Conservation (phyloP, 2,113 vertebrate genomes). For the Casuarius casuarius region DNA sequence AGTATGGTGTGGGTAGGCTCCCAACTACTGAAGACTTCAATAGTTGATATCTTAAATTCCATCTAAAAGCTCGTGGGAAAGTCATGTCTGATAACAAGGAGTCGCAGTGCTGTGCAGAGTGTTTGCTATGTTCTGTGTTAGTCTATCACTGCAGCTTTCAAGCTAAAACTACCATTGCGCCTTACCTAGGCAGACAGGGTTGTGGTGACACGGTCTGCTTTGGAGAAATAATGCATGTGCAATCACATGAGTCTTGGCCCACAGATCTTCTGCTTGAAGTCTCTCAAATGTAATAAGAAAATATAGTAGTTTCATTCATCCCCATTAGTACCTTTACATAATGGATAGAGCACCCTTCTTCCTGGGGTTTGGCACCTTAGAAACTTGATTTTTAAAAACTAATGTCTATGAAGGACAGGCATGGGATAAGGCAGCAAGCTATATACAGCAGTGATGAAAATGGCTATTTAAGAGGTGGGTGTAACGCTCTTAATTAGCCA, state of each 20-base stretch:
- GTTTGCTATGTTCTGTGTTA: not conserved
- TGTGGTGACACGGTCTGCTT: not conserved
- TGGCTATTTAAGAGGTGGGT: constrained; percentile 9
- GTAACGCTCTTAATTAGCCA: constrained; percentile 33
- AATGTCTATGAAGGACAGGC: not conserved
- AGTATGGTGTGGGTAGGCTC: not conserved
- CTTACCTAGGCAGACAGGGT: fast-evolving
- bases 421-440: not conserved
- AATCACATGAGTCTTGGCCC: fast-evolving
- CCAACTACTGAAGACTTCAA: fast-evolving
- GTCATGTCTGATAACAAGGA: not conserved
- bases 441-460: not conserved
- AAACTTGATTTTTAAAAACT: not conserved
- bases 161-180: fast-evolving
- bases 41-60: not conserved
- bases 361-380: fast-evolving
- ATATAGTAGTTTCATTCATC: fast-evolving
- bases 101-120: not conserved
- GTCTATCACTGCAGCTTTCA: not conserved
- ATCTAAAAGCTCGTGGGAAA: not conserved
- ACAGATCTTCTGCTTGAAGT: fast-evolving
- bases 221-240: fast-evolving
- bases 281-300: fast-evolving
- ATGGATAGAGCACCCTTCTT: not conserved
- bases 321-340: fast-evolving